Conservation (phyloP, 2,888 invertebrate species). For the Synergus gifuensis region DNA sequence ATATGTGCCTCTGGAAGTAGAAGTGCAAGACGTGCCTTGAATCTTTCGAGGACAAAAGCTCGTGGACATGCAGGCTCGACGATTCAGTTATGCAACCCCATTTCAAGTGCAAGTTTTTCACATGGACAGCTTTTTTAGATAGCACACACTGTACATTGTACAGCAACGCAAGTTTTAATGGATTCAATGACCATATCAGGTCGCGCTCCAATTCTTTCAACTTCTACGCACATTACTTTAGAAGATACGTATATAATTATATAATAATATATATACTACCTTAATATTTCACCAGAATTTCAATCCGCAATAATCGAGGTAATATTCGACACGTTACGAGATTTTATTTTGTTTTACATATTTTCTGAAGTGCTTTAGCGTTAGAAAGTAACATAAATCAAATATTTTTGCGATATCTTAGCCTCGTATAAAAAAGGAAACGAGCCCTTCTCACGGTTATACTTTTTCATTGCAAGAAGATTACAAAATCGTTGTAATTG, state of each 20-base stretch:
- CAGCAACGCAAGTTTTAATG: constrained; percentile 50
- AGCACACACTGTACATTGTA: background rate
- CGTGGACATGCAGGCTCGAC: constrained; percentile 29
- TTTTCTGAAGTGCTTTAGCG: background rate
- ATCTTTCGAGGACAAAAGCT: background rate
- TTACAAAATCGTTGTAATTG: constrained; percentile 30
- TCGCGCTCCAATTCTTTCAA: constrained; percentile 67
- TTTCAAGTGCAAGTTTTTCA: constrained; percentile 27
- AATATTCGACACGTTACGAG: background rate
- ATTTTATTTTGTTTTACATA: background rate
- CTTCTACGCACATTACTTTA: background rate
- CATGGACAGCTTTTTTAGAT: background rate
- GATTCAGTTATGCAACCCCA: constrained; percentile 23
- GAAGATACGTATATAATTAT: no score
- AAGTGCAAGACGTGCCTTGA: constrained; percentile 44
- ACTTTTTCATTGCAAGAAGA: constrained; percentile 7
- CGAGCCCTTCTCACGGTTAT: background rate
- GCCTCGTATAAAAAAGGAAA: background rate
- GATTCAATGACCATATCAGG: constrained; percentile 62
- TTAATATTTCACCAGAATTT: no score
- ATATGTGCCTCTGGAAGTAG: constrained; percentile 55
- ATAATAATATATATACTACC: no score
- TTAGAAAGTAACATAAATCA: constrained; percentile 1
- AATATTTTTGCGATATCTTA: constrained; percentile 17
- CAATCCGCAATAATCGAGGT: background rate